Conservation (phyloP, 2,113 vertebrate species). For the Podarcis raffonei region DNA sequence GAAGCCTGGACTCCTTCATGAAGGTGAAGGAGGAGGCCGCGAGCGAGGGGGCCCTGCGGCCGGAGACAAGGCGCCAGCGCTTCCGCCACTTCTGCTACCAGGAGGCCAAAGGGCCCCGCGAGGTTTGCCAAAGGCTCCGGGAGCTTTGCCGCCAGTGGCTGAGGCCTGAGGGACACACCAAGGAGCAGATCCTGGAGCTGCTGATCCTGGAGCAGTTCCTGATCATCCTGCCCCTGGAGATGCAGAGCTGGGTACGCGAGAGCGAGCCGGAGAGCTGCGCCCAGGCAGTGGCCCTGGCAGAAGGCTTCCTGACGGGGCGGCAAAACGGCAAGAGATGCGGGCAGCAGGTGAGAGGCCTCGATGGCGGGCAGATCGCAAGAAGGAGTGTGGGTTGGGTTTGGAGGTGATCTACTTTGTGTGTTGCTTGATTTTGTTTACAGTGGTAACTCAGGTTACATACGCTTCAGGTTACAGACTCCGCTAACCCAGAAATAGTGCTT, state of each 20-base stretch:
- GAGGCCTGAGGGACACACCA: neutral
- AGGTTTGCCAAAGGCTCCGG: neutral
- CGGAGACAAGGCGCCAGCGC: neutral
- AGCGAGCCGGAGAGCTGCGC: neutral
- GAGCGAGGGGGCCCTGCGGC: neutral
- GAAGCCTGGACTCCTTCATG: neutral
- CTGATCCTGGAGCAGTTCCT: conserved; percentile 23
- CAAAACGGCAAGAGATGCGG: neutral
- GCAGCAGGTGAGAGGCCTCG: neutral
- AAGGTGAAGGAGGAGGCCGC: neutral
- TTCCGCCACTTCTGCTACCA: conserved; percentile 14
- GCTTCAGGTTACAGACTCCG: too few relatives aligned
- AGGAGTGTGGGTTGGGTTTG: neutral
- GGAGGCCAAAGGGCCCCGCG: neutral
- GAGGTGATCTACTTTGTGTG: too few relatives aligned
- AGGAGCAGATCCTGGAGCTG: conserved; percentile 13
- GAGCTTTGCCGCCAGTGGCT: neutral
- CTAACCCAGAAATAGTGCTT: too few relatives aligned
- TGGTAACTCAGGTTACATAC: too few relatives aligned
- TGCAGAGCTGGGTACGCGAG: conserved; percentile 1
- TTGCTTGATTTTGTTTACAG: too few relatives aligned
- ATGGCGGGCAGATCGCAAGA: neutral
- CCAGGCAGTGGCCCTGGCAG: neutral
- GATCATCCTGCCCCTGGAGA: conserved; percentile 6
- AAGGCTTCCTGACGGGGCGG: neutral